phyloP scores from a whole-genome alignment of 2,888 invertebrate genomes.

The Drosophila longiperda region DNA sequence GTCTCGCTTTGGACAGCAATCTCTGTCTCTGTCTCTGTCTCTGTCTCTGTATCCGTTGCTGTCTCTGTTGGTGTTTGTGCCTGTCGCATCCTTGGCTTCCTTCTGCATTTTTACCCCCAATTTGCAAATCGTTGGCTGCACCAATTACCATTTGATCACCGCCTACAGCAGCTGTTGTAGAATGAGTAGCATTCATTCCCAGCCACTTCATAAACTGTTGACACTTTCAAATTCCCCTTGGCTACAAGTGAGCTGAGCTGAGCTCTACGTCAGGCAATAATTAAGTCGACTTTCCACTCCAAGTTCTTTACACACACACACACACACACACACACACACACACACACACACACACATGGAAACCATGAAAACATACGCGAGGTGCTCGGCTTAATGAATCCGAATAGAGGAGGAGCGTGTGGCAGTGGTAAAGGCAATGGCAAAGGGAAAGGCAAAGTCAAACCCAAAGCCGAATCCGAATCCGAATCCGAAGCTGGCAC shows the following conservation, averaged over 20 bases:
- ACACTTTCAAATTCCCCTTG: slow-evolving; percentile 54
- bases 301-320: slow-evolving; percentile 40
- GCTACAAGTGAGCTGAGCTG: slow-evolving; percentile 15
- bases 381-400: slow-evolving; percentile 76
- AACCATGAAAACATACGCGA: slow-evolving; percentile 16
- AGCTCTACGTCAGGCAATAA: slow-evolving; percentile 63
- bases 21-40: slow-evolving; percentile 8
- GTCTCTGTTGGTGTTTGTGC: slow-evolving; percentile 11
- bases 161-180: slow-evolving; percentile 2
- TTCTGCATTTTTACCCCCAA: slow-evolving; percentile 44
- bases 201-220: slow-evolving; percentile 69
- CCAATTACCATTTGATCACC: slow-evolving; percentile 74
- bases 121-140: slow-evolving; percentile 75
- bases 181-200: background rate
- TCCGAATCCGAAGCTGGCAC: slow-evolving; percentile 53
- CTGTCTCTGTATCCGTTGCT: background rate
- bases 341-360: slow-evolving; percentile 5
- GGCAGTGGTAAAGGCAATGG: slow-evolving; percentile 19
- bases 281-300: slow-evolving; percentile 58
- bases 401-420: slow-evolving; percentile 36
- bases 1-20: slow-evolving; percentile 16
- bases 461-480: slow-evolving; percentile 32
- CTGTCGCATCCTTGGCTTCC: slow-evolving; percentile 41
- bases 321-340: slow-evolving; percentile 24
- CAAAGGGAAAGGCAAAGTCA: slow-evolving; percentile 36